Evolutionary conservation across 2,797 vertebrate species (phyloP).

Genomic region (Netta rufina): DNA sequence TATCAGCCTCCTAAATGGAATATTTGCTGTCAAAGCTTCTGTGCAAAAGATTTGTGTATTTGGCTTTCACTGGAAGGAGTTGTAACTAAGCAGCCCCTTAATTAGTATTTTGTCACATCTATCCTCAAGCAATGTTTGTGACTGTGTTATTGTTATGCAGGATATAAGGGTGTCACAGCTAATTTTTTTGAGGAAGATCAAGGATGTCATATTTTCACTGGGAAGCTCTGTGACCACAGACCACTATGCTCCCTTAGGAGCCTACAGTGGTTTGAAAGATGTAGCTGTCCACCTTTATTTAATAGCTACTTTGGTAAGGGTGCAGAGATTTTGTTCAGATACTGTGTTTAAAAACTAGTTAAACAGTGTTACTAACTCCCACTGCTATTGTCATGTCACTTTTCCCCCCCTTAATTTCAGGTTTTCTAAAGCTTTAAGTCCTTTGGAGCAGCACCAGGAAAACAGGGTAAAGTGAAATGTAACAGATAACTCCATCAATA

Average conservation of each 20-base stretch:
- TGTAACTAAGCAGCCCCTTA: neutral
- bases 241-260: neutral
- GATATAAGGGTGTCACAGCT: neutral
- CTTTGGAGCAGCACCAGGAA: neutral
- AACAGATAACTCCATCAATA: neutral
- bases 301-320: neutral
- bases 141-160: neutral
- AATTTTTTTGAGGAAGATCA: neutral
- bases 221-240: neutral
- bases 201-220: neutral
- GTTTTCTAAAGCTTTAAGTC: neutral
- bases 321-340: neutral
- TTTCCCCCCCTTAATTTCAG: neutral
- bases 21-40: neutral
- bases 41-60: rapidly evolving
- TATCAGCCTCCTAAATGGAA: neutral
- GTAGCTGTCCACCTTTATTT: neutral
- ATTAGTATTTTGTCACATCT: conserved; percentile 9
- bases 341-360: neutral
- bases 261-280: neutral
- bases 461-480: neutral
- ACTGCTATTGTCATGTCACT: neutral
- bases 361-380: neutral
- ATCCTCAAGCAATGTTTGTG: neutral
- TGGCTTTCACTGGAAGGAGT: neutral